Conservation (phyloP, 2,888 invertebrate species). For the Sepioteuthis lessoniana region DNA sequence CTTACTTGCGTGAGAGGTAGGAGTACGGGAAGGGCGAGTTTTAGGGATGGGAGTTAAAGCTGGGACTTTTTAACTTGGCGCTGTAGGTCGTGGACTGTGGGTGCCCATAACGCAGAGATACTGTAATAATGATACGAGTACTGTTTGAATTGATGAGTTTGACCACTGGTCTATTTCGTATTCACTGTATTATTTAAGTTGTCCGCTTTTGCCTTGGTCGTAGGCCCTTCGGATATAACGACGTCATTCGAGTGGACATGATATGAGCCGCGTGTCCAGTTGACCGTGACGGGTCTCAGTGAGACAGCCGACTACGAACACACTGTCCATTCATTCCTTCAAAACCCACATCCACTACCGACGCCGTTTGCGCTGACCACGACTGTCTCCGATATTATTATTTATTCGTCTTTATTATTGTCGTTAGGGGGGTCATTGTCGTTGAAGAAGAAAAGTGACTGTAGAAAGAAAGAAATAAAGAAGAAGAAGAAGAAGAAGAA, state of each 20-base stretch:
- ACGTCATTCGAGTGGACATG: background rate
- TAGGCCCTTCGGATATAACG: background rate
- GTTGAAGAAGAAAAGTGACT: background rate
- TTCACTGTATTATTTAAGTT: background rate
- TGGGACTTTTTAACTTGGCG: background rate
- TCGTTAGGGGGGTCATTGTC: background rate
- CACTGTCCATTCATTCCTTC: background rate
- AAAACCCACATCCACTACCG: background rate
- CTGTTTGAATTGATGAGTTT: background rate
- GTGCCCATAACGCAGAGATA: background rate
- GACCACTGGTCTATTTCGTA: background rate
- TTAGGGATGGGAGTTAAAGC: background rate
- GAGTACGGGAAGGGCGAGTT: background rate
- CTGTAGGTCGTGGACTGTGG: background rate
- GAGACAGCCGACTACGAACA: background rate
- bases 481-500: background rate
- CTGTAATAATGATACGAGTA: conserved; percentile 33
- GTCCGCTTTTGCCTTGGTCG: background rate
- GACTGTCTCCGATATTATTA: background rate
- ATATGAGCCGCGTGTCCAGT: conserved; percentile 23
- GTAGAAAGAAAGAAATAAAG: background rate
- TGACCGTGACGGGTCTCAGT: conserved; percentile 33
- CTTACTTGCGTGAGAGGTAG: background rate
- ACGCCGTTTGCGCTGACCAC: background rate
- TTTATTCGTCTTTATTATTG: background rate